phyloP scores from a whole-genome alignment of 2,113 vertebrate species.

The Suncus etruscus region DNA sequence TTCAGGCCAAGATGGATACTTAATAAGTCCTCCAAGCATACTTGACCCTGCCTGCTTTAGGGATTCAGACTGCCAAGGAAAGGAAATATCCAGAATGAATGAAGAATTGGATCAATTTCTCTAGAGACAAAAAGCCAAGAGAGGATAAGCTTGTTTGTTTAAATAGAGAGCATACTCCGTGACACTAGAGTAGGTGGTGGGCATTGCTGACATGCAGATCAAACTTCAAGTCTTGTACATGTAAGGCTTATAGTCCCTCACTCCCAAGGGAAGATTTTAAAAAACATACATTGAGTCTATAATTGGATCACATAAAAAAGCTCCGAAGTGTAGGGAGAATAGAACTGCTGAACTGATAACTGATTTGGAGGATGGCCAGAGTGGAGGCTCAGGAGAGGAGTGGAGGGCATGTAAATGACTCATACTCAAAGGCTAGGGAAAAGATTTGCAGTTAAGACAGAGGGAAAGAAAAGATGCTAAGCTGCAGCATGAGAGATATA shows the following conservation, averaged over 20 bases:
- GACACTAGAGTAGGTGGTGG: too few relatives aligned
- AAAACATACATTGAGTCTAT: background rate
- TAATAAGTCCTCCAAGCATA: background rate
- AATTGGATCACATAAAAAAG: background rate
- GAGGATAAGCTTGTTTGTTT: background rate
- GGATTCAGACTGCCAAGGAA: background rate
- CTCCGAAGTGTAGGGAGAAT: background rate
- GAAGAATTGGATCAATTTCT: background rate
- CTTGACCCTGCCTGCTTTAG: background rate
- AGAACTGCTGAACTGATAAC: background rate
- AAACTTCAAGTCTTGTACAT: too few relatives aligned
- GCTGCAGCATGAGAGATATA: background rate
- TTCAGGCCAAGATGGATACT: background rate
- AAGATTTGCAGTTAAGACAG: background rate
- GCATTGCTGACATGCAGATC: too few relatives aligned
- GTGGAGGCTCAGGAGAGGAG: background rate
- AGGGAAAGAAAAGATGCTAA: background rate
- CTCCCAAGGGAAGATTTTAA: background rate
- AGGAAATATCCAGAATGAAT: slow-evolving; percentile 1
- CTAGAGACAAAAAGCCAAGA: background rate
- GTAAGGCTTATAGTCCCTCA: too few relatives aligned
- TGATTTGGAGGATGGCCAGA: background rate
- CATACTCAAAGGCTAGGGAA: background rate
- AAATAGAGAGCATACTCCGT: too few relatives aligned
- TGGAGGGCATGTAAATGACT: background rate